Evolutionary conservation across 2,888 invertebrate genomes (phyloP).

Genomic region (Drosophila mulleri): DNA sequence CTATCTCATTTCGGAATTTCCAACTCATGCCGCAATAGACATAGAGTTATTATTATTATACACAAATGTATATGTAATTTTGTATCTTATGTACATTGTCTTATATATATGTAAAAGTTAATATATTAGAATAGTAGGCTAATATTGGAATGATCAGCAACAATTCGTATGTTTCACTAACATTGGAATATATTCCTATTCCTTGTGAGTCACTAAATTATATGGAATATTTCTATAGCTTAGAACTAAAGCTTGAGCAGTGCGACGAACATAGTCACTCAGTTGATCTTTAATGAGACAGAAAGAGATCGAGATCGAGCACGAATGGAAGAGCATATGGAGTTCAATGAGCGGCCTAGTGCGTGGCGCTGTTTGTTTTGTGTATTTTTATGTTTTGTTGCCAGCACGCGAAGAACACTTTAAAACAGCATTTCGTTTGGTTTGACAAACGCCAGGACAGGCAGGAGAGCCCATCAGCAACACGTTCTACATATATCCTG

Average conservation of each 20-base stretch:
- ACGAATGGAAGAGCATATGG: slow-evolving; percentile 12
- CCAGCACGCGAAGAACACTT: slow-evolving; percentile 45
- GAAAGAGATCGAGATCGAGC: neutral
- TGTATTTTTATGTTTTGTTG: slow-evolving; percentile 35
- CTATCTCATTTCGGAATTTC: neutral
- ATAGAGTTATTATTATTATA: neutral
- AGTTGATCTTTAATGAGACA: neutral
- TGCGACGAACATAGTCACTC: neutral
- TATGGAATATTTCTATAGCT: too few relatives aligned
- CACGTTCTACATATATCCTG: slow-evolving; percentile 54
- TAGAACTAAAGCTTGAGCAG: too few relatives aligned
- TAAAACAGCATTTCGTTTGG: slow-evolving; percentile 57
- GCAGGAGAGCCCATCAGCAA: slow-evolving; percentile 47
- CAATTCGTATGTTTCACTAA: too few relatives aligned
- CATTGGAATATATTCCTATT: too few relatives aligned
- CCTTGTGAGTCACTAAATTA: too few relatives aligned
- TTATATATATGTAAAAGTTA: too few relatives aligned
- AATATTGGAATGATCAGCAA: too few relatives aligned
- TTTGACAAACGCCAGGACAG: slow-evolving; percentile 49
- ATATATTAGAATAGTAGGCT: too few relatives aligned
- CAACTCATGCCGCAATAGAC: neutral
- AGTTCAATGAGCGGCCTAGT: slow-evolving; percentile 18
- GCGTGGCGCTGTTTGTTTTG: slow-evolving; percentile 17
- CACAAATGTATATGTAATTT: too few relatives aligned
- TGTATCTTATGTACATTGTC: too few relatives aligned